A percentile compares a stretch with the other conserved stretches of the same genome.
phyloP scores from a whole-genome alignment of 2,888 invertebrate genomes.

The Thera obeliscata region DNA sequence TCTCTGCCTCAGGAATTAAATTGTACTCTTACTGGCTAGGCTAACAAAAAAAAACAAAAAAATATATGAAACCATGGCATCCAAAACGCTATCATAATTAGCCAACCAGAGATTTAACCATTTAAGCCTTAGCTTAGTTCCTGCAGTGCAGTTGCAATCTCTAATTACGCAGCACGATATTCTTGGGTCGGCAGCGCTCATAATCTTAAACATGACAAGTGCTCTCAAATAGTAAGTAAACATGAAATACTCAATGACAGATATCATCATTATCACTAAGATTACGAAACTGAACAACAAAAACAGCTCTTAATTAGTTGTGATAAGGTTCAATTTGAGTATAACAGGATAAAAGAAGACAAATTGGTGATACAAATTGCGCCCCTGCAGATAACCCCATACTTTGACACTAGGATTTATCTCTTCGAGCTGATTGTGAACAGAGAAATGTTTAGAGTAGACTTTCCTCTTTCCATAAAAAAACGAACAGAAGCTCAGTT shows the following conservation, averaged over 20 bases:
- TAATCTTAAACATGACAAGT: background rate
- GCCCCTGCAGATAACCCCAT: conserved; percentile 34
- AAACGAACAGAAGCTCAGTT: too few relatives aligned
- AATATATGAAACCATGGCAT: background rate
- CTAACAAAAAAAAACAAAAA: background rate
- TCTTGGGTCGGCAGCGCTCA: background rate
- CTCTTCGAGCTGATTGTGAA: conserved; percentile 11
- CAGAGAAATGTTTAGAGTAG: conserved; percentile 12
- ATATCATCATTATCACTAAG: conserved; percentile 10
- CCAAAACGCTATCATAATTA: background rate
- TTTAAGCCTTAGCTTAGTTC: conserved; percentile 10
- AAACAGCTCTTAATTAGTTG: background rate
- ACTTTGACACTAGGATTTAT: conserved; percentile 25
- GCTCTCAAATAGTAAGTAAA: background rate
- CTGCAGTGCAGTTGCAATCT: background rate
- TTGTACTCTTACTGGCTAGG: too few relatives aligned
- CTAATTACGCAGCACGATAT: background rate
- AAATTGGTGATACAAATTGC: conserved; percentile 34
- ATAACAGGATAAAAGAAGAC: conserved; percentile 5
- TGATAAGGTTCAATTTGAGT: conserved; percentile 2
- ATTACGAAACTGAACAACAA: conserved; percentile 8
- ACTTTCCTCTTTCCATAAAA: background rate
- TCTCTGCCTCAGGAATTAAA: too few relatives aligned
- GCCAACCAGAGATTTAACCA: conserved; percentile 2
- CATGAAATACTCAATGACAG: background rate